Percentiles rank a stretch among this genome's conserved stretches.
These are phyloP conservation scores for Madoqua kirkii DNA, from an alignment of 2,113 vertebrate genomes.

Conservation along the genomic window DNA sequence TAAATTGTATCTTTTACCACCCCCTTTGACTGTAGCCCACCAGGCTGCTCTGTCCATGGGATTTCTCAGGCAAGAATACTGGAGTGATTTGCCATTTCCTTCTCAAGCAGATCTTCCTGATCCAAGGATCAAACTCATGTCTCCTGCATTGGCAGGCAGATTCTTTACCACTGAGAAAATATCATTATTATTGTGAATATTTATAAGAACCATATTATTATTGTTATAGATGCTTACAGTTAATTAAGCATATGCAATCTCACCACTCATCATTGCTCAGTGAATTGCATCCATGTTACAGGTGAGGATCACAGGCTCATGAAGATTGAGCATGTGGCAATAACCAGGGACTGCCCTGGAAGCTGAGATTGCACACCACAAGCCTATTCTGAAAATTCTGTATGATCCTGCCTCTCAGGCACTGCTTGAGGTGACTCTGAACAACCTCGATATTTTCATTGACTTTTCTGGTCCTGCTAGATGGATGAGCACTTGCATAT, in stretches of 20 bases:
- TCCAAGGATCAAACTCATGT: not conserved
- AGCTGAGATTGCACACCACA: not conserved
- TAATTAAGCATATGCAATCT: not conserved
- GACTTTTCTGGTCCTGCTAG: not conserved
- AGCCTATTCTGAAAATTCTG: fast-evolving
- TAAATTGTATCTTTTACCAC: not conserved
- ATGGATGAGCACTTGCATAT: not conserved
- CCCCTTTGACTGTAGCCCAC: not conserved
- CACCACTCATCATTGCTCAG: fast-evolving
- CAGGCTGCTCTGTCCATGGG: not conserved
- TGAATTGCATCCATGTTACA: not conserved
- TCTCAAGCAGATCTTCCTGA: not conserved
- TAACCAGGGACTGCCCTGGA: fast-evolving
- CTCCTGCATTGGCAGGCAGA: not conserved
- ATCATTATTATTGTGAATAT: fast-evolving
- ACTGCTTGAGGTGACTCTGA: not conserved
- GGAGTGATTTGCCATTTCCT: not conserved
- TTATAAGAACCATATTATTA: fast-evolving
- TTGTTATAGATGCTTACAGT: not conserved
- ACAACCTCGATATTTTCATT: not conserved
- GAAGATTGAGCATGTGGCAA: fast-evolving
- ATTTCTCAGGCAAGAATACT: not conserved
- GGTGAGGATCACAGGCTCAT: not conserved
- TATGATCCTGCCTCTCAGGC: not conserved
- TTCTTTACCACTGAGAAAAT: not conserved